Evolutionary conservation across 1,140 invertebrate genomes (phyloP).

Genomic region (Watersipora subatra): DNA sequence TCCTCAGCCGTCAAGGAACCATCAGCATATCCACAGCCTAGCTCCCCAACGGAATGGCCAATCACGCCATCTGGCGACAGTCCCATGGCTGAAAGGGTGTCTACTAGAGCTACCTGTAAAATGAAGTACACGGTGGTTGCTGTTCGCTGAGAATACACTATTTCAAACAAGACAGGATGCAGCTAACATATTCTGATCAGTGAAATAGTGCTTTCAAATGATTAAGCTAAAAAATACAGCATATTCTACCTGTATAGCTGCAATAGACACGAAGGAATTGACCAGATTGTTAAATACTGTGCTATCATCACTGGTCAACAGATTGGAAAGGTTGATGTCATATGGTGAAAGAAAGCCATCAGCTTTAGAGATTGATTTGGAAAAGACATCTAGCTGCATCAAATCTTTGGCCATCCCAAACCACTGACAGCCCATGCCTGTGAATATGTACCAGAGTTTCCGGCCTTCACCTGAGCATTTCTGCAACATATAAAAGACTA

Average conservation of each 20-base stretch:
- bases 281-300: conserved; percentile 59
- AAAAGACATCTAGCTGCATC: conserved; percentile 65
- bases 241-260: conserved; percentile 66
- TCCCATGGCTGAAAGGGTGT: conserved; percentile 61
- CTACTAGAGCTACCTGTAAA: conserved; percentile 69
- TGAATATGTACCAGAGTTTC: conserved; percentile 84
- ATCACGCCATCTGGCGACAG: conserved; percentile 81
- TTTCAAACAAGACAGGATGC: too few relatives aligned
- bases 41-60: conserved; percentile 65
- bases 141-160: not conserved
- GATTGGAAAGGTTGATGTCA: conserved; percentile 63
- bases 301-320: conserved; percentile 60
- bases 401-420: conserved; percentile 75
- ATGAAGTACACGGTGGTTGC: too few relatives aligned
- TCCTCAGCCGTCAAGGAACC: conserved; percentile 82
- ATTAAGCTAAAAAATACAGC: not conserved
- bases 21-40: conserved; percentile 89
- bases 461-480: conserved; percentile 37
- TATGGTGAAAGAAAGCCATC: conserved; percentile 60
- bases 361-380: conserved; percentile 58
- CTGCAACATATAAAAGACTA: conserved; percentile 18
- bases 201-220: not conserved
- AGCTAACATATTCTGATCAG: too few relatives aligned
- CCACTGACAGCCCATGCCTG: conserved; percentile 96
- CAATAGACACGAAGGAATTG: conserved; percentile 80